Conservation (phyloP, 2,113 vertebrate species). For the Aramus guarauna region DNA sequence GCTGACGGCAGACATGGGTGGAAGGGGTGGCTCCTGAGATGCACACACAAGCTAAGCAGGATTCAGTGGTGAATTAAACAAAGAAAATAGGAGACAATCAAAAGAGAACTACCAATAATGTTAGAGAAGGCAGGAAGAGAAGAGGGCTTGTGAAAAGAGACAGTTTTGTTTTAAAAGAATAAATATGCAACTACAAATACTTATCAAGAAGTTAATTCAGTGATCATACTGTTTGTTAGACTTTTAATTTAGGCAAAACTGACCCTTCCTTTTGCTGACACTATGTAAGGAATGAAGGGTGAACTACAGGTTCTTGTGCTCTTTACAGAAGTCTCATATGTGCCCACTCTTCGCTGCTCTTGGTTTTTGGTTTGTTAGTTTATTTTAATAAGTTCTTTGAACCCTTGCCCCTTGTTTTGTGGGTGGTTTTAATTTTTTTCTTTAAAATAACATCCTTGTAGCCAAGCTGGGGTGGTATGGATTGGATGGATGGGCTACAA, state of each 20-base stretch:
- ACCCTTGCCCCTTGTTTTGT: background rate
- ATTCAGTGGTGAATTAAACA: background rate
- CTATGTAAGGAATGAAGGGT: background rate
- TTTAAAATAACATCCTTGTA: background rate
- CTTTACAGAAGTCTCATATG: accelerated
- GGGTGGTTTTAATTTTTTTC: background rate
- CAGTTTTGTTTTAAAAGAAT: background rate
- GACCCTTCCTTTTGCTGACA: background rate
- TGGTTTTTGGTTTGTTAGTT: background rate
- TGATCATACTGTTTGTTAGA: background rate
- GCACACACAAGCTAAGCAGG: background rate
- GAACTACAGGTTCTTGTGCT: background rate
- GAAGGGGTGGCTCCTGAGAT: background rate
- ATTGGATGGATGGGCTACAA: background rate
- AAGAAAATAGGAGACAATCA: background rate
- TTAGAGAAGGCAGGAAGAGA: background rate
- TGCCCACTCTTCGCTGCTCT: background rate
- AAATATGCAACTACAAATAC: background rate
- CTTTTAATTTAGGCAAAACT: background rate
- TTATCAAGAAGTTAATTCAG: background rate
- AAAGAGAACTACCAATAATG: background rate
- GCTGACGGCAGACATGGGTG: background rate
- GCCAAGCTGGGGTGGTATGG: background rate
- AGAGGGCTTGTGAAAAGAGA: background rate
- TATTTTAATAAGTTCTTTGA: background rate